Evolutionary conservation across 2,113 vertebrate genomes (phyloP).

Genomic region (Nyctereutes procyonoides): DNA sequence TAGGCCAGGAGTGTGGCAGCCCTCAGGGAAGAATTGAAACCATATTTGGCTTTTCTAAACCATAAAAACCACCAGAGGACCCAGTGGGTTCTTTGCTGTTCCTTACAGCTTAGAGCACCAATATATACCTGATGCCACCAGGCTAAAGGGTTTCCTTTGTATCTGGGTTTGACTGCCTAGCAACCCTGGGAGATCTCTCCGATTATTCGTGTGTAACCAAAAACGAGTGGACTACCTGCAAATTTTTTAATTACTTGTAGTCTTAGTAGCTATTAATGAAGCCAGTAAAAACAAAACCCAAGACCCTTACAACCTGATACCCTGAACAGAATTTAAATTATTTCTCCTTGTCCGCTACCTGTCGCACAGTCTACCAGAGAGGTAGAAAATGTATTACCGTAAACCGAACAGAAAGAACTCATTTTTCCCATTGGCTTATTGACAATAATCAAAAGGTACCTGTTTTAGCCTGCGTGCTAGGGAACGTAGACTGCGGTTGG

Average conservation of each 20-base stretch:
- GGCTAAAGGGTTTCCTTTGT: not conserved
- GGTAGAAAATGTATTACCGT: not conserved
- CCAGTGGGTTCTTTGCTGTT: not conserved
- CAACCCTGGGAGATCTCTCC: not conserved
- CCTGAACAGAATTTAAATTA: not conserved
- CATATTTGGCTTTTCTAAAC: constrained; percentile 21
- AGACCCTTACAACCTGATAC: constrained; percentile 18
- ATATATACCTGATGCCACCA: not conserved
- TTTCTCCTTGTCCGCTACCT: not conserved
- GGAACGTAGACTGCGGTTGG: not conserved
- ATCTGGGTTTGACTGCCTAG: not conserved
- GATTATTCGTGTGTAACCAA: not conserved
- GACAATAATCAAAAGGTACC: not conserved
- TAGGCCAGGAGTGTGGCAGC: not conserved
- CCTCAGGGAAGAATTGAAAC: not conserved
- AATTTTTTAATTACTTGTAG: constrained; percentile 8
- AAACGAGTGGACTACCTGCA: not conserved
- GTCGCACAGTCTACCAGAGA: not conserved
- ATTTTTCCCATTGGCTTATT: not conserved
- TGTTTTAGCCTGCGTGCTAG: not conserved
- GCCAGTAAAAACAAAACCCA: constrained; percentile 15
- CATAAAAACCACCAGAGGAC: not conserved
- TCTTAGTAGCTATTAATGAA: constrained; percentile 6
- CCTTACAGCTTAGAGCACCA: not conserved
- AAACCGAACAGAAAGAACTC: not conserved